Percentiles rank a stretch among this genome's conserved stretches.
phyloP scores from a whole-genome alignment of 2,113 vertebrate species.

The Misgurnus mizolepis region DNA sequence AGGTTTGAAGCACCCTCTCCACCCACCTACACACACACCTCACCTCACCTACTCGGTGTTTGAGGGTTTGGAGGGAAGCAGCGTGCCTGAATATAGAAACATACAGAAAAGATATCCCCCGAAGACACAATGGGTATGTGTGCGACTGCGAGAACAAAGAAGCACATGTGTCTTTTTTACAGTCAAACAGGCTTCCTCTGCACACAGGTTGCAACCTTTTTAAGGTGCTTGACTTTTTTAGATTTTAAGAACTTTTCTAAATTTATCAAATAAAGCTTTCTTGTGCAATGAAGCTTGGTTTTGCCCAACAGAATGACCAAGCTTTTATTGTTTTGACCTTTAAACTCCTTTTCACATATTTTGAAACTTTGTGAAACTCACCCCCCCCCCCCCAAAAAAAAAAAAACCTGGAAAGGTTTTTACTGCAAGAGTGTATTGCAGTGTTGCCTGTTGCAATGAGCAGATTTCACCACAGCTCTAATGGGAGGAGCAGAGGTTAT shows the following conservation, averaged over 20 bases:
- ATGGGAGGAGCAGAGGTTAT: background rate
- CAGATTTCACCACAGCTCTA: conserved; percentile 14
- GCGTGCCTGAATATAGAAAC: conserved; percentile 29
- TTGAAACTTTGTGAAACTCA: conserved; percentile 12
- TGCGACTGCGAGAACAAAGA: background rate
- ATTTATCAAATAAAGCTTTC: too few species aligned
- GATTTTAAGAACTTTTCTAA: too few species aligned
- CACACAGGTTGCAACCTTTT: background rate
- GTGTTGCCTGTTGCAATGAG: background rate
- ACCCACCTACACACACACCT: conserved; percentile 30
- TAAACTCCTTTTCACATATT: background rate
- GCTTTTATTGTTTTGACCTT: background rate
- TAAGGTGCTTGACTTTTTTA: too few species aligned
- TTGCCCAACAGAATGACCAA: background rate
- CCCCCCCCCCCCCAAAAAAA: too few species aligned
- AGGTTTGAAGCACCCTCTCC: conserved; percentile 43
- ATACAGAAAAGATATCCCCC: conserved; percentile 13
- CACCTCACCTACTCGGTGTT: conserved; percentile 11
- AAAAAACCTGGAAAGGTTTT: background rate
- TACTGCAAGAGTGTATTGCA: background rate
- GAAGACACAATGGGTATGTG: conserved; percentile 21
- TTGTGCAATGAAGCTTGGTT: background rate
- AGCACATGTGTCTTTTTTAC: background rate
- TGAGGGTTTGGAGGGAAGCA: conserved; percentile 34
- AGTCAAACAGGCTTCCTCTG: too few species aligned